These are phyloP conservation scores for Tuta absoluta DNA, from an alignment of 2,888 invertebrate species.

Conservation along the genomic window DNA sequence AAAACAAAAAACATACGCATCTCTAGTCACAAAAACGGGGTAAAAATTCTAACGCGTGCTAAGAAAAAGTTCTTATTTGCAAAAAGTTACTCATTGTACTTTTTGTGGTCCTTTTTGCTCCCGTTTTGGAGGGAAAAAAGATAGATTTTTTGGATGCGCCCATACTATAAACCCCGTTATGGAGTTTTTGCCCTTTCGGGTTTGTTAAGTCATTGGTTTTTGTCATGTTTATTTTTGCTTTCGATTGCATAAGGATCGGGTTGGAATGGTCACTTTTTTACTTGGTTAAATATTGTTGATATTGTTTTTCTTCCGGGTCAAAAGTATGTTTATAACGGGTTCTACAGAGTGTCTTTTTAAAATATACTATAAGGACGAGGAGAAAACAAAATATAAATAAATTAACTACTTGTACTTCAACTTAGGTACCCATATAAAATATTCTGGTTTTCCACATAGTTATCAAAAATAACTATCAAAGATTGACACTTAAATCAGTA, in stretches of 20 bases:
- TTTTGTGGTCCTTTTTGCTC: conserved; percentile 69
- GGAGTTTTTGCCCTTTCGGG: conserved; percentile 60
- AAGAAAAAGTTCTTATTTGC: conserved; percentile 74
- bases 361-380: no score
- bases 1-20: conserved; percentile 16
- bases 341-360: no score
- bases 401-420: no score
- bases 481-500: no score
- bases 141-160: conserved; percentile 50
- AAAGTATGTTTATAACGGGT: background rate
- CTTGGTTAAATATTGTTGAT: conserved; percentile 22
- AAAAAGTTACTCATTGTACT: conserved; percentile 73
- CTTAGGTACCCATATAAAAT: no score
- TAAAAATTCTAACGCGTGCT: conserved; percentile 73
- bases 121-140: conserved; percentile 59
- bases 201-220: conserved; percentile 49
- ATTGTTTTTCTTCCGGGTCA: conserved; percentile 23
- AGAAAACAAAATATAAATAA: no score
- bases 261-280: conserved; percentile 38
- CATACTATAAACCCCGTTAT: conserved; percentile 68
- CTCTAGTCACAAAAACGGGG: conserved; percentile 53
- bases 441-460: no score
- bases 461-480: no score
- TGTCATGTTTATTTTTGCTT: conserved; percentile 51
- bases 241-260: conserved; percentile 56